Base-by-base conservation (phyloP, 1,140 invertebrate species). In the Bombyx mandarina region DNA sequence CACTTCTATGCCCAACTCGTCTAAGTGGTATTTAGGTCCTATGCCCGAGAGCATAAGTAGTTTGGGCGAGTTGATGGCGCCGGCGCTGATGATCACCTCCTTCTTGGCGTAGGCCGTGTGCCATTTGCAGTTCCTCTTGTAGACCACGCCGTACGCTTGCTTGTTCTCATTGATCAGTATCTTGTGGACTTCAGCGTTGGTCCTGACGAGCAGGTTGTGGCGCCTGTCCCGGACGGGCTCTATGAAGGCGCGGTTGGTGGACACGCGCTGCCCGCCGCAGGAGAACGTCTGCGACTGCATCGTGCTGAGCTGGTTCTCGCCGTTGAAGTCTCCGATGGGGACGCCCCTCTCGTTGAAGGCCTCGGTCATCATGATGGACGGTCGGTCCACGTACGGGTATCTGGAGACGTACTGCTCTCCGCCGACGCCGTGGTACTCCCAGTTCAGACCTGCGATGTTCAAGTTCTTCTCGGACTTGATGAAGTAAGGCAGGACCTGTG, bases 181-280 rank as follows among this genome's bases (percentile, higher is more conserved):
- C 71, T 90, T 90, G 0, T 89, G 92, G 0, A 92, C 94, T 52
- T 93, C 90, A 0, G 94, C 89, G 51, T 93, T 88, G 0, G 91
- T 92, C 62, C 91, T 84, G 0, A 96, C 89, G 48, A 88, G 89
- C 8, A 97, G 82, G 77, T 97, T 97, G 1, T 72, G 73, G 8
- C 95, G 77, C 59, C 91, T 91, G 42, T 90, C 77, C 46, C 93
- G 79, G n/a, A 93, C 91, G 0, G 94, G 93, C 62, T 90, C 81
- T 8, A 96, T 90, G 76, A 93, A 96, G 0, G 93, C 94, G n/a
- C 81, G 88, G 57, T 95, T 92, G 0, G 93, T 91, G 58, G 93
- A 95, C 57, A 91, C 90, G 45, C 95, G 88, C 53, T 87, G 80
- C 1, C 94, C 94, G 54, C 90, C 71, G 26, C 80, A 62, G 0